phyloP scores from a whole-genome alignment of 2,888 invertebrate genomes.

The Hemicrepidius hirtus region DNA sequence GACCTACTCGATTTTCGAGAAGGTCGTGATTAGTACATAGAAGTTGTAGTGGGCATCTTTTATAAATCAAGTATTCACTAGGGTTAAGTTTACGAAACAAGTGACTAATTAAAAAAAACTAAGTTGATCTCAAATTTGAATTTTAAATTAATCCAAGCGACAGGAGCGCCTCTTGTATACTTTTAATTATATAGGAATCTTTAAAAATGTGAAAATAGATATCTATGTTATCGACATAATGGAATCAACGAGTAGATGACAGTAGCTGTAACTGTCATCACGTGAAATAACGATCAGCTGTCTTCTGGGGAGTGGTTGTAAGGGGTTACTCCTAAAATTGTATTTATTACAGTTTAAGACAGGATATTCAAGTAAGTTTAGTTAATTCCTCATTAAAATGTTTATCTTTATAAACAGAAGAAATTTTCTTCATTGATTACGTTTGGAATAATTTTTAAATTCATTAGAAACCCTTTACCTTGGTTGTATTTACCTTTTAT shows the following conservation, averaged over 20 bases:
- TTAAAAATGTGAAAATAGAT: no score
- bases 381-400: background rate
- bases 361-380: slow-evolving; percentile 35
- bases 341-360: slow-evolving; percentile 21
- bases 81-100: no score
- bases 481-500: background rate
- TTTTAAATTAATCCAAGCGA: no score
- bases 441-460: background rate
- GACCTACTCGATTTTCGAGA: no score
- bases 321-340: slow-evolving; percentile 65
- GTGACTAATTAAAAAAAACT: no score
- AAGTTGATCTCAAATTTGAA: no score
- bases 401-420: background rate
- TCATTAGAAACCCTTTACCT: slow-evolving; percentile 1
- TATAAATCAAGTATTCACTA: no score
- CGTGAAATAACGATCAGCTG: slow-evolving; percentile 73
- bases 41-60: no score
- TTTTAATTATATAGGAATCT: no score
- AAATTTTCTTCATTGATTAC: background rate
- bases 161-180: no score
- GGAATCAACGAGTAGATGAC: slow-evolving; percentile 11
- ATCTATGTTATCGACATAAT: background rate
- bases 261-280: slow-evolving; percentile 58
- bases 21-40: no score
- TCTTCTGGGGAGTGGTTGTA: slow-evolving; percentile 70